Base-by-base conservation (phyloP, 2,797 vertebrate genomes). In the Scleropages formosus region DNA sequence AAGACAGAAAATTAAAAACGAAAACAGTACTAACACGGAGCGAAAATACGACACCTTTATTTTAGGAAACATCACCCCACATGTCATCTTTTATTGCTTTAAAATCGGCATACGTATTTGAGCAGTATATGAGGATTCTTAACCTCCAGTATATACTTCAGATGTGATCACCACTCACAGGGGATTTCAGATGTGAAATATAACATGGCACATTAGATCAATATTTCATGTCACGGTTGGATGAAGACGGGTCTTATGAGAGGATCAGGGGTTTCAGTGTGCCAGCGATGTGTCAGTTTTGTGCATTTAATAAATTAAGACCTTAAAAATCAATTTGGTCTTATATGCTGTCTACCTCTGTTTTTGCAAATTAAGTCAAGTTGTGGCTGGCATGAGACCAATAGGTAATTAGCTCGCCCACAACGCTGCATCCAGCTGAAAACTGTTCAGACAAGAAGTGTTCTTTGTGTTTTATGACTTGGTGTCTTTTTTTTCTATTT, bases 31-130 rank as follows among this genome's bases (percentile, higher is more conserved):
- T 49, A n/a, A 58, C 26, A 27, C 22, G 27, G 69, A 69, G 39
- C 46, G 44, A 58, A 63, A 63, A 70, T 63, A 70, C 69, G 62
- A 69, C 70, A 61, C 31, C 44, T 62, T 56, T 65, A 78, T 73
- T 59, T 44, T 75, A 75, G n/a, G 61, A 64, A 49, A 47, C 51
- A 59, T 44, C 69, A 63, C 67, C 62, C 62, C 59, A 22, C 62
- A 70, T 60, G 72, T 68, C 18, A 67, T n/a, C 11, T 51, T 70
- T 76, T 76, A 74, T 71, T 59, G 63, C 70, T 73, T 26, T 53
- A 75, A 75, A 58, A 67, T 18, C 22, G 15, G 24, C 39, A 16
- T 49, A 47, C 72, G 20, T 62, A 51, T 63, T 76, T 46, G 13
- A 63, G 15, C 22, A 31, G 61, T 53, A 63, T 72, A 53, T 68